phyloP scores from a whole-genome alignment of 2,113 vertebrate species.

The Indicator indicator region DNA sequence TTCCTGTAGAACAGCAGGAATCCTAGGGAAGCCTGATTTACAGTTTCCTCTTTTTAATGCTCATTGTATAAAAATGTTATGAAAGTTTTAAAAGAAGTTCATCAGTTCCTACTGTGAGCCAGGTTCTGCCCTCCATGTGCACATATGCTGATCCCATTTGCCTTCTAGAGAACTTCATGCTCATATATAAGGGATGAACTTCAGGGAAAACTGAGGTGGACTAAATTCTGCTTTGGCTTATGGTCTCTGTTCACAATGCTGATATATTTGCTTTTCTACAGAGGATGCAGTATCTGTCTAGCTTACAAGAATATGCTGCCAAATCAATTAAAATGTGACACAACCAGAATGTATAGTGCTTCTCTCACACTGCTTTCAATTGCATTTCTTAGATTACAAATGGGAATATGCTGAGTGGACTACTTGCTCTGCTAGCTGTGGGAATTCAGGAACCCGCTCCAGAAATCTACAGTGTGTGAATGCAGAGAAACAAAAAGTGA shows the following conservation, averaged over 20 bases:
- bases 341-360: background rate
- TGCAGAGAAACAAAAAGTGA: slow-evolving; percentile 66
- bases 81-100: slow-evolving; percentile 31
- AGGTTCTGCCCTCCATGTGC: background rate
- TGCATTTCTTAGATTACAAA: slow-evolving; percentile 73
- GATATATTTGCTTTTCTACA: background rate
- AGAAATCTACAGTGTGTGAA: slow-evolving; percentile 74
- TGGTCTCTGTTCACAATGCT: background rate
- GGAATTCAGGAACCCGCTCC: slow-evolving; percentile 77
- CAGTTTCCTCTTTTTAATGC: slow-evolving; percentile 56
- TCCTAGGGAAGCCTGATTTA: slow-evolving; percentile 41
- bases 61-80: slow-evolving; percentile 46
- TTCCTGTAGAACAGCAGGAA: slow-evolving; percentile 28
- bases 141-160: slow-evolving; percentile 42
- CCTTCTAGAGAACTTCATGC: background rate
- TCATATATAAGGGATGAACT: background rate
- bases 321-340: background rate
- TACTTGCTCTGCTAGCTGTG: slow-evolving; percentile 85
- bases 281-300: background rate
- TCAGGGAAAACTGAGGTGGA: background rate
- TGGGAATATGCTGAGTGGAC: slow-evolving; percentile 85
- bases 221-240: background rate
- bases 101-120: slow-evolving; percentile 48
- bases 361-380: background rate
- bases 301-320: background rate